Evolutionary conservation across 2,888 invertebrate species (phyloP), one percentile per base, ranked within the genome.

Genomic region (Agrotis puta): DNA sequence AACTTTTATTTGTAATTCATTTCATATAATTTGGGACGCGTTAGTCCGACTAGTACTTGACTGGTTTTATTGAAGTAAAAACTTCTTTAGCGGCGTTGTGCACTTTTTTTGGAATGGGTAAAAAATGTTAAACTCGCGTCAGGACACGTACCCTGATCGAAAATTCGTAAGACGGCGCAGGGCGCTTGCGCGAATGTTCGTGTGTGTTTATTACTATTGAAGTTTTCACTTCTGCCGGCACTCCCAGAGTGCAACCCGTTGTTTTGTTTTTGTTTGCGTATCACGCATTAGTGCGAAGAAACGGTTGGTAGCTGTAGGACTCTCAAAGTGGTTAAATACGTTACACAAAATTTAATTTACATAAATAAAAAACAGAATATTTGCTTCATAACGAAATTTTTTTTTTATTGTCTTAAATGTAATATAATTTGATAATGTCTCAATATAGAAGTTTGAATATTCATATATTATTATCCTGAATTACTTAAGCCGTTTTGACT

Each of bases 241-340:
- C n/a, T n/a, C n/a, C n/a, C n/a, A n/a, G n/a, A n/a, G n/a, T n/a
- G n/a, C n/a, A n/a, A n/a, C n/a, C n/a, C n/a, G n/a, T n/a, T n/a
- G n/a, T n/a, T n/a, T n/a, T n/a, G n/a, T 47, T 56, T 56, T 56
- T 39, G 47, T 2, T 69, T 20, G 39, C 54, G 24, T 48, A 48
- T 54, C 47, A 48, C 24, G 47, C 39, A 56, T 56, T 48, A 20
- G 14, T 69, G 20, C 11, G 27, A 68, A 56, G 22, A 69, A 48
- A 48, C 14, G 6, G 16, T 27, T 1, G 24, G 33, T 54, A 47
- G n/a, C 47, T 39, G n/a, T 47, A 47, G 27, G 71, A 48, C 57
- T 43, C 11, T 27, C 43, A 22, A 2, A 70, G 57, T 33, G 14
- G 13, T 13, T 33, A 70, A 50, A 43, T 43, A 64, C 0, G 5